Evolutionary conservation across 2,797 vertebrate genomes (phyloP), one percentile per base, ranked within the genome.

Genomic region (Betta splendens): DNA sequence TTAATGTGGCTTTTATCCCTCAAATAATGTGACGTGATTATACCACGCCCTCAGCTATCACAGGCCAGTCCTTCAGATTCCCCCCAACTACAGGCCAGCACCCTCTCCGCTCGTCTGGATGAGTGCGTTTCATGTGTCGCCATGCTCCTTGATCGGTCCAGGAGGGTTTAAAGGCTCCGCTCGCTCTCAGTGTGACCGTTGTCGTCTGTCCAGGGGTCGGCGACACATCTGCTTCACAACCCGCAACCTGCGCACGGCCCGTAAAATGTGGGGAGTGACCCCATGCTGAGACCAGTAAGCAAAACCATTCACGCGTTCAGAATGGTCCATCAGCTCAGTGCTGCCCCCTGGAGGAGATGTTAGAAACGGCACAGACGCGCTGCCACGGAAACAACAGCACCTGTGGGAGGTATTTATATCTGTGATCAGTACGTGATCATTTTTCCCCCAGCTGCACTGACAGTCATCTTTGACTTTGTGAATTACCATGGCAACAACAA

Each of bases 231-330:
- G 56, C 68, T 42, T 72, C 61, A 40, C 32, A 38, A 31, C 42
- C 55, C 28, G 49, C 28, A 58, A 68, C 58, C 38, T 25, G 62
- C 10, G 21, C 39, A 9, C 58, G 40, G 13, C 38, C 29, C 39
- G 47, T 43, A 4, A 36, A 68, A 49, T 56, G 61, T 70, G 56
- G 22, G 17, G 69, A 39, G 52, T 52, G 33, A 39, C 43, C 35
- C 31, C 53, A 46, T 3, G 46, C 55, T 62, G 55, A 69, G 54
- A 60, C 32, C 26, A 17, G n/a, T 31, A 21, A 64, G 38, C 39
- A 69, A 79, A 81, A 73, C 68, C 57, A 49, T 77, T 81, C 44
- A 69, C 75, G 70, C 56, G 52, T 83, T 75, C 55, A 31, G 50
- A 68, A 69, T 64, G 53, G 37, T 28, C 20, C 20, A 45, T 17